Conservation (phyloP, 1,140 invertebrate species). For the Hirudo medicinalis region DNA sequence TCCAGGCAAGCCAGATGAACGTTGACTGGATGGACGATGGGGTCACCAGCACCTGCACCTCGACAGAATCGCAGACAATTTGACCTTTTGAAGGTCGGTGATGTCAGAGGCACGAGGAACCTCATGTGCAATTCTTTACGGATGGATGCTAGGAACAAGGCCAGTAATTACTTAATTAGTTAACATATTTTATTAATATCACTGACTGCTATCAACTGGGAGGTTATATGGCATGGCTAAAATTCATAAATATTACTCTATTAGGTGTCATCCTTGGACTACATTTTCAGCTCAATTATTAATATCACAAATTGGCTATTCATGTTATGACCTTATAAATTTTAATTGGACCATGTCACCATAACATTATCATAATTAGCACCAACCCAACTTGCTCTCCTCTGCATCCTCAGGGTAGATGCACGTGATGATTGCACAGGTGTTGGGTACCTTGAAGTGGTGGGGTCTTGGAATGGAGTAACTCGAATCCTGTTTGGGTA, state of each 20-base stretch:
- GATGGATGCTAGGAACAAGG: constrained; percentile 46
- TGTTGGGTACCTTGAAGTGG: constrained; percentile 51
- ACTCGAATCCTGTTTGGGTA: constrained; percentile 24
- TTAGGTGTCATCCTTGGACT: neutral
- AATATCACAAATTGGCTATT: constrained; percentile 25
- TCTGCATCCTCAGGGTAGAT: constrained; percentile 51
- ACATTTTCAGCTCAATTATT: constrained; percentile 1
- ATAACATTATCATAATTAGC: neutral
- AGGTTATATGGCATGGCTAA: no score
- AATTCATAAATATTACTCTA: neutral
- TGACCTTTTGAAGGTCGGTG: constrained; percentile 54
- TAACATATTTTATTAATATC: no score
- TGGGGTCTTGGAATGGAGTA: constrained; percentile 47
- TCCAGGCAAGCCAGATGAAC: constrained; percentile 52
- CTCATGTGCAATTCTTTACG: constrained; percentile 51
- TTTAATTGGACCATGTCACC: no score
- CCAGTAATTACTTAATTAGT: neutral
- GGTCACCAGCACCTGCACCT: no score
- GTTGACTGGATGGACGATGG: constrained; percentile 51
- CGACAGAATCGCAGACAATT: constrained; percentile 32
- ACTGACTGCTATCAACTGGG: no score
- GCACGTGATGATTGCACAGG: constrained; percentile 61
- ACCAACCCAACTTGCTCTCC: constrained; percentile 46
- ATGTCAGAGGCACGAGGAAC: constrained; percentile 52
- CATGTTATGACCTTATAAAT: no score